Evolutionary conservation across 2,888 invertebrate species (phyloP), one percentile per base, ranked within the genome.

Genomic region (Lasioglossum morio): DNA sequence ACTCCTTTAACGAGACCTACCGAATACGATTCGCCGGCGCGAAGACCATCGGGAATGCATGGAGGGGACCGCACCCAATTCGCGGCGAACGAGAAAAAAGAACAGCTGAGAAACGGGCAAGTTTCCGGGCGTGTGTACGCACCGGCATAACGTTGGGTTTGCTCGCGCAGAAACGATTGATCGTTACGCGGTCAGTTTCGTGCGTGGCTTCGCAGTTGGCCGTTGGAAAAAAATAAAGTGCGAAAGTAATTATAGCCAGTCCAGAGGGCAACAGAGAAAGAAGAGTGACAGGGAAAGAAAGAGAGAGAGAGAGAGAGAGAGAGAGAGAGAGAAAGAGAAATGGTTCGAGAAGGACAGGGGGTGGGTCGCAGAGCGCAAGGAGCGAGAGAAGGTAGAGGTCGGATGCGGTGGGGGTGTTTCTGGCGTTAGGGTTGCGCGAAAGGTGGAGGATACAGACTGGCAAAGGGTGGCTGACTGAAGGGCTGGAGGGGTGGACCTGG

Each of bases 391-490:
- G 82, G 82, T 74, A 72, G 85, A 87, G 86, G 37, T 87, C 84
- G 87, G 87, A 89, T 85, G 90, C 79, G 85, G 90, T 76, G 83
- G 88, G 85, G 82, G 75, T 83, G 88, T 80, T 69, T 34, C 69
- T 8, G 84, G 84, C 77, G 83, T 79, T 87, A 84, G 85, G 86
- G 79, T 77, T 86, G 87, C 80, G 12, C 63, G 73, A 84, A 89
- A 82, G 90, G 89, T 86, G 89, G 87, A 88, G 90, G 86, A 89
- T 83, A 78, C 82, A 87, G 90, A 85, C 85, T 78, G 84, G 82
- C 84, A 88, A 90, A 89, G 88, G 87, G 87, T 85, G 87, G 82
- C 81, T 84, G 81, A 74, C 48, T 48, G 81, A 85, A 83, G 87
- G 86, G 84, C 77, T 27, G 46, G 81, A 37, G 79, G 86, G 89